Percentiles rank a stretch among this genome's conserved stretches.
These are phyloP conservation scores for Microtus californicus DNA, from an alignment of 2,797 vertebrate species.

Conservation along the genomic window DNA sequence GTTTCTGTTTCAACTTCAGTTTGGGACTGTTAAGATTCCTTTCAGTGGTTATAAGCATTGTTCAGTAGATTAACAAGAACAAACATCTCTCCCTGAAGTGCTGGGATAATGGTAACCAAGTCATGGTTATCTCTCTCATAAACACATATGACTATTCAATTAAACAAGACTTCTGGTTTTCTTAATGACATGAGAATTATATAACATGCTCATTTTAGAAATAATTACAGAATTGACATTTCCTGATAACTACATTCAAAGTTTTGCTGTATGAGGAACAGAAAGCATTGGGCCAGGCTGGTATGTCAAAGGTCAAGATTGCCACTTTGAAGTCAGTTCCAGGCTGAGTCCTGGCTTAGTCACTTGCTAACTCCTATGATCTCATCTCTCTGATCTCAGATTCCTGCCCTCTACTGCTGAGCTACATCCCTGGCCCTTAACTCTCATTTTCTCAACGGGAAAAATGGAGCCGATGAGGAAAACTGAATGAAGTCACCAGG, in stretches of 20 bases:
- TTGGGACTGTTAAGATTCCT: not conserved
- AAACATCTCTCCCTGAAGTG: conserved; percentile 1
- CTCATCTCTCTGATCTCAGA: conserved; percentile 5
- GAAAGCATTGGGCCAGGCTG: not conserved
- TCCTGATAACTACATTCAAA: not conserved
- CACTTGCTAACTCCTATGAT: not conserved
- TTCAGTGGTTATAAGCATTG: conserved; percentile 2
- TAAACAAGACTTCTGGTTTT: conserved; percentile 52
- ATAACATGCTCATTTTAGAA: conserved; percentile 34
- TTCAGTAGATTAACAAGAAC: conserved; percentile 34
- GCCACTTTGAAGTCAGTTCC: not conserved
- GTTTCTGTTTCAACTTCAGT: conserved; percentile 1
- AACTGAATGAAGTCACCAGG: not conserved
- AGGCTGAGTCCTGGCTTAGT: conserved; percentile 28
- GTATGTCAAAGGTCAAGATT: not conserved
- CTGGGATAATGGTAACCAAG: conserved; percentile 26
- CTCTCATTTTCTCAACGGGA: conserved; percentile 30
- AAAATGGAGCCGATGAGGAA: not conserved
- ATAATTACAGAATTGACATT: conserved; percentile 7
- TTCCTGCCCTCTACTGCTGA: not conserved
- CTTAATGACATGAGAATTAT: not conserved
- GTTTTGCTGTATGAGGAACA: not conserved
- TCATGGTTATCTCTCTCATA: not conserved
- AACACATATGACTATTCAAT: not conserved
- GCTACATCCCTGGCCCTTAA: not conserved